A percentile compares a stretch with the other conserved stretches of the same genome.
These are phyloP conservation scores for Tauraco hartlaubi DNA, from an alignment of 2,797 vertebrate genomes.

Conservation along the genomic window DNA sequence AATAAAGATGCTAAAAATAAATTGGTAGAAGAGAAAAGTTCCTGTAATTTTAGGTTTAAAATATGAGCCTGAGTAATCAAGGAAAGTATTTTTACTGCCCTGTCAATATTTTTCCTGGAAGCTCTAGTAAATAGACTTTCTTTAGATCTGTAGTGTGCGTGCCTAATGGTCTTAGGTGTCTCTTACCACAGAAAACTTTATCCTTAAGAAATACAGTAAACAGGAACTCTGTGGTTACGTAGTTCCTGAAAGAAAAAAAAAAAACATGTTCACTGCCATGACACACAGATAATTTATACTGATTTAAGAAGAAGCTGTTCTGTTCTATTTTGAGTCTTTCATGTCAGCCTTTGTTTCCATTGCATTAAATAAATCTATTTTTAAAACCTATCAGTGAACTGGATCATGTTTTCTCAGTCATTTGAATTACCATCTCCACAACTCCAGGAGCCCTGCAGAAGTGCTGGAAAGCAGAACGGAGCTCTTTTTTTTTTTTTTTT, in stretches of 20 bases:
- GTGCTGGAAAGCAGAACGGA: slow-evolving; percentile 16
- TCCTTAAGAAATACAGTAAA: slow-evolving; percentile 81
- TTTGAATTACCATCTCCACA: slow-evolving; percentile 25
- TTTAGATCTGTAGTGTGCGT: slow-evolving; percentile 78
- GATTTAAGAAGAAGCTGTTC: slow-evolving; percentile 60
- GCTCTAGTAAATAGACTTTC: slow-evolving; percentile 78
- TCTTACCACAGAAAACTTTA: slow-evolving; percentile 81
- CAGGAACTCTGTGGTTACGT: slow-evolving; percentile 81
- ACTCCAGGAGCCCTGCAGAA: not conserved
- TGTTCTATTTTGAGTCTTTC: slow-evolving; percentile 46
- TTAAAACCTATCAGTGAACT: slow-evolving; percentile 6
- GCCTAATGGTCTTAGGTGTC: slow-evolving; percentile 81
- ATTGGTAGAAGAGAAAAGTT: slow-evolving; percentile 77
- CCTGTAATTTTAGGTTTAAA: slow-evolving; percentile 85
- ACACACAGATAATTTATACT: slow-evolving; percentile 65
- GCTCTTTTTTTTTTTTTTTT: not conserved
- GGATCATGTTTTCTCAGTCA: slow-evolving; percentile 43
- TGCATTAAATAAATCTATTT: slow-evolving; percentile 28
- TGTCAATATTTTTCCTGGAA: slow-evolving; percentile 89
- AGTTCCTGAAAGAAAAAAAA: slow-evolving; percentile 67
- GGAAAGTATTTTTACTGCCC: slow-evolving; percentile 86
- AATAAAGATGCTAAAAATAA: slow-evolving; percentile 83
- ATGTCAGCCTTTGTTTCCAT: slow-evolving; percentile 51
- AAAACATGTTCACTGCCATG: slow-evolving; percentile 39
- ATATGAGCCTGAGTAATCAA: slow-evolving; percentile 82